Evolutionary conservation across 2,797 vertebrate species (phyloP).

Genomic region (Chaenodraco wilsoni): DNA sequence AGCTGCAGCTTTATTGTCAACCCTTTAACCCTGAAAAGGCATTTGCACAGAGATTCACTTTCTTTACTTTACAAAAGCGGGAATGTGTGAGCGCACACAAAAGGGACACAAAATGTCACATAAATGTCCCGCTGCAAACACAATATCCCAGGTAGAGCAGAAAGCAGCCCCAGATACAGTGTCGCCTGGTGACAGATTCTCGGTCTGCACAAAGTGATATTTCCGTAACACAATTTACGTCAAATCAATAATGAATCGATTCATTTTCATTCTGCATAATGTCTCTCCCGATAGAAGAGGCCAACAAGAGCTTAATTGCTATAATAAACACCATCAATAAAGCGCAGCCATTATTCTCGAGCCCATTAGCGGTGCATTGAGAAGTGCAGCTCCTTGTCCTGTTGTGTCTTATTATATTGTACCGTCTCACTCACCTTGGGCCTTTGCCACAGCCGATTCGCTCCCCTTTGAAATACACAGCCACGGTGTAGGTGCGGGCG

Average conservation of each 20-base stretch:
- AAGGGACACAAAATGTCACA: constrained; percentile 17
- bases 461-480: constrained; percentile 98
- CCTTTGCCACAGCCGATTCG: constrained; percentile 98
- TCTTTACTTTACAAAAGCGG: constrained; percentile 49
- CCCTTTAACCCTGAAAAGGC: constrained; percentile 62
- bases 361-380: constrained; percentile 66
- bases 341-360: constrained; percentile 66
- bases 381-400: constrained; percentile 40
- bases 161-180: not conserved
- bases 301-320: constrained; percentile 72
- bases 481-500: constrained; percentile 96
- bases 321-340: constrained; percentile 78
- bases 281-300: constrained; percentile 61
- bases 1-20: constrained; percentile 63
- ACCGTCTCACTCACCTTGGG: constrained; percentile 87
- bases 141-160: constrained; percentile 11
- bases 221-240: constrained; percentile 71
- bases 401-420: constrained; percentile 44
- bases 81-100: constrained; percentile 22
- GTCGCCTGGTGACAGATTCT: constrained; percentile 6
- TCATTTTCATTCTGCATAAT: constrained; percentile 75
- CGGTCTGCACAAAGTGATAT: constrained; percentile 47
- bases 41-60: constrained; percentile 37
- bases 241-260: constrained; percentile 75
- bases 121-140: not conserved